Base-by-base conservation (phyloP, 92 coral and sea anemone genomes). In the Zoanthus gigantus region DNA sequence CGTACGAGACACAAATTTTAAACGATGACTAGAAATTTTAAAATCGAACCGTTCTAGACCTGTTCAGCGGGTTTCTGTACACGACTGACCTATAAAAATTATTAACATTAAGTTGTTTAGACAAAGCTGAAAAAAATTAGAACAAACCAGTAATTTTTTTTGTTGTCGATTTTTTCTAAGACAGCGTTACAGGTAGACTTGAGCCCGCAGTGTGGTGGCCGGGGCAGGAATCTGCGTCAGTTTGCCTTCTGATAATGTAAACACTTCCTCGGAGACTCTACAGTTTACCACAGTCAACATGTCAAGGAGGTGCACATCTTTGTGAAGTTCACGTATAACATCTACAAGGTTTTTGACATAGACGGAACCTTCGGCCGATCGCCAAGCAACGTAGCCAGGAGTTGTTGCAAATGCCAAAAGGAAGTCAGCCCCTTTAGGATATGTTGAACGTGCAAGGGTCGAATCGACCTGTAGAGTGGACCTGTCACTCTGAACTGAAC, bases 191-290 rank as follows among this genome's bases (percentile, higher is more conserved):
- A 81, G n/a, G 56, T 71, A 84, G 9, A 84, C 80, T 66, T 84
- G 88, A 53, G 69, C 72, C 80, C 88, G 78, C 52, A 84, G 80
- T 72, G 88, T 84, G 10, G 69, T 53, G 32, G 71, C 80, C 32
- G 88, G 88, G 58, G 88, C 88, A 72, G 88, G 88, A 31, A 84
- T 84, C 88, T 84, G 88, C 11, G 69, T 84, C 17, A 58, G 34
- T 18, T 52, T 71, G 14, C 80, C 80, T 1, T 44, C 50, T 13
- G 88, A 32, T 44, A 74, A 14, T 42, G 48, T 53, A 28, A 14
- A 53, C 54, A 84, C 80, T 31, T 84, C 88, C 42, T 84, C 80
- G 6, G 88, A 79, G 68, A 84, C 88, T 18, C 58, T 58, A 30
- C 71, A 18, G 88, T 84, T 84, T 32, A 84, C 88, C 44, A 32